Conservation (phyloP, 2,888 invertebrate species). For the Phoenoteleia sp. region DNA sequence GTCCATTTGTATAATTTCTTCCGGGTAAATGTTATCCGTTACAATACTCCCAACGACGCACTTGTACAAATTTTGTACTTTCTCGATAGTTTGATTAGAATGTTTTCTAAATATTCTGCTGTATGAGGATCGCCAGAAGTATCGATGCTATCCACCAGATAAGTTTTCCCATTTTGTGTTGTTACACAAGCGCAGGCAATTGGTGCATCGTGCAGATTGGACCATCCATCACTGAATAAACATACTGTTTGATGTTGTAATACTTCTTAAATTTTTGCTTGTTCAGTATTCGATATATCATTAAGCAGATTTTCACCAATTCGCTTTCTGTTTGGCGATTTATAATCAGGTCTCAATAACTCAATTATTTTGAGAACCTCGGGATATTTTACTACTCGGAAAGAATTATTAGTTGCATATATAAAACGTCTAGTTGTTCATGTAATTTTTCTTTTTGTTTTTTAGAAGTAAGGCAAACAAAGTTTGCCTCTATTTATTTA, state of each 20-base stretch:
- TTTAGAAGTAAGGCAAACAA: not conserved
- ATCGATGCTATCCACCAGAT: slow-evolving; percentile 48
- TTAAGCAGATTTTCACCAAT: slow-evolving; percentile 5
- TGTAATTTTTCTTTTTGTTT: slow-evolving; percentile 25
- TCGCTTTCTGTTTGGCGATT: slow-evolving; percentile 32
- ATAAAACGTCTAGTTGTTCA: slow-evolving; percentile 33
- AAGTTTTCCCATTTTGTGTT: slow-evolving; percentile 27
- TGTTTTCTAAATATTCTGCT: not conserved
- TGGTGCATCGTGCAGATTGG: slow-evolving; percentile 51
- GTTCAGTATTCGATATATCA: slow-evolving; percentile 20
- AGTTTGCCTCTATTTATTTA: too few relatives aligned
- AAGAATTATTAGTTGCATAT: slow-evolving; percentile 27
- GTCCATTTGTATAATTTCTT: too few relatives aligned
- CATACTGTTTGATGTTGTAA: slow-evolving; percentile 21
- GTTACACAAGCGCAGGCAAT: slow-evolving; percentile 46
- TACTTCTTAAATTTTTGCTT: slow-evolving; percentile 12
- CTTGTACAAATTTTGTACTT: slow-evolving; percentile 26
- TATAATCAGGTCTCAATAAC: slow-evolving; percentile 31
- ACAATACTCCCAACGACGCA: slow-evolving; percentile 18
- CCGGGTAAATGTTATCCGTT: too few relatives aligned
- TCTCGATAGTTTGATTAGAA: too few relatives aligned
- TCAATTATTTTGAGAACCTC: slow-evolving; percentile 28
- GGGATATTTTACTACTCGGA: slow-evolving; percentile 18
- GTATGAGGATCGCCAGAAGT: slow-evolving; percentile 47
- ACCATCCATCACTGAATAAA: slow-evolving; percentile 44